These are phyloP conservation scores for Cavia porcellus DNA, from an alignment of 2,113 vertebrate species.

Conservation along the genomic window DNA sequence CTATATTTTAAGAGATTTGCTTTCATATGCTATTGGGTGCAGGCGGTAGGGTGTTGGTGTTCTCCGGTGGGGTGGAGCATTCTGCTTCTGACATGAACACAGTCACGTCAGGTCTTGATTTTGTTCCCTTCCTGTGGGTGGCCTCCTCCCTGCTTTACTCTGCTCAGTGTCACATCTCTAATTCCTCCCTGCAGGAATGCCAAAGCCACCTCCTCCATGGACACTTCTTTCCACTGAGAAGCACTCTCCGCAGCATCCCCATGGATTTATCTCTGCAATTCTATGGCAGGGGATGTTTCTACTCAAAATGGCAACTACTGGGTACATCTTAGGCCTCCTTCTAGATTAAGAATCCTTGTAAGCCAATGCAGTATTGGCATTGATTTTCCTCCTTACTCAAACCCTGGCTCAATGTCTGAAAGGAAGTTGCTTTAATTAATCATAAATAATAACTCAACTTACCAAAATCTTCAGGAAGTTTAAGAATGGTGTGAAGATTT, in stretches of 20 bases:
- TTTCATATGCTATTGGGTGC: neutral
- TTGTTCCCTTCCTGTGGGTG: rapidly evolving
- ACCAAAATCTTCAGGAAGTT: neutral
- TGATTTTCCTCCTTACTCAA: neutral
- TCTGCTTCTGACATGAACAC: neutral
- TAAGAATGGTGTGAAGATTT: conserved; percentile 23
- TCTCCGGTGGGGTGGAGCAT: neutral
- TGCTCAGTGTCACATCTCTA: neutral
- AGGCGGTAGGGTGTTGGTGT: neutral
- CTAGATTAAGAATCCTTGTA: neutral
- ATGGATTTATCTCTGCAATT: neutral
- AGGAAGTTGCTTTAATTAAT: neutral
- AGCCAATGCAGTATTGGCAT: neutral
- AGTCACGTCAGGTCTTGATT: neutral
- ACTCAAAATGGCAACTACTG: neutral
- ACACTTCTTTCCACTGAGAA: neutral
- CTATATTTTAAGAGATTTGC: neutral
- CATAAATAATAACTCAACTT: neutral
- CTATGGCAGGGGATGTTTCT: rapidly evolving
- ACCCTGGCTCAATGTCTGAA: neutral
- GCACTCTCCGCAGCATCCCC: neutral
- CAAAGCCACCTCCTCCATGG: neutral
- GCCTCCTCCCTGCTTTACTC: neutral
- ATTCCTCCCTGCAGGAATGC: neutral
- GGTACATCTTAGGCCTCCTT: neutral